Conservation (phyloP, 2,113 vertebrate species). For the Sciurus niger region DNA sequence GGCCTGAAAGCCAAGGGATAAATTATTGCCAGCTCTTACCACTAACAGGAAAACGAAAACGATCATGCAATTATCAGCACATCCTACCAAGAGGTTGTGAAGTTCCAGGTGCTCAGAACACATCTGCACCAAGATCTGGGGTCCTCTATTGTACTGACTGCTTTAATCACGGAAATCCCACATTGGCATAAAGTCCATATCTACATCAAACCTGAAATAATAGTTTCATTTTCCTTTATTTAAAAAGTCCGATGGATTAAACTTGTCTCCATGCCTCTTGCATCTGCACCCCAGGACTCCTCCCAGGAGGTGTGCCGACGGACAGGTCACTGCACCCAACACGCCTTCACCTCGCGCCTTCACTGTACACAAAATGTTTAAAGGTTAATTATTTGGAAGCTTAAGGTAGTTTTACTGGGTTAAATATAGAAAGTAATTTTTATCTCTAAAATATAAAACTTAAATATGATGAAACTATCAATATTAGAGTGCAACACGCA, state of each 20-base stretch:
- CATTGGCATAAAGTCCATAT: background rate
- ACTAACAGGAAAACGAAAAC: slow-evolving; percentile 15
- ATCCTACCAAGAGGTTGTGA: background rate
- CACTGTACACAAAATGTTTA: slow-evolving; percentile 12
- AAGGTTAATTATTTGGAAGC: slow-evolving; percentile 39
- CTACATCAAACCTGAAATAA: background rate
- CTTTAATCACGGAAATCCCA: slow-evolving; percentile 43
- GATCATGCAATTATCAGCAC: background rate
- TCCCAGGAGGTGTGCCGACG: background rate
- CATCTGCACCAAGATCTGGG: background rate
- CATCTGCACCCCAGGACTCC: background rate
- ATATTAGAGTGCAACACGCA: background rate
- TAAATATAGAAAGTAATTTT: background rate
- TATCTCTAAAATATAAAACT: slow-evolving; percentile 26
- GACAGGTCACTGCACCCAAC: background rate
- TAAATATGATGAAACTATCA: background rate
- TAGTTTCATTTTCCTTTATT: slow-evolving; percentile 53
- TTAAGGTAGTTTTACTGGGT: background rate
- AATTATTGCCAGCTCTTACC: slow-evolving; percentile 78
- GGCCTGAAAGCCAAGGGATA: slow-evolving; percentile 65
- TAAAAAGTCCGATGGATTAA: background rate
- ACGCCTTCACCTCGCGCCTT: slow-evolving; percentile 14
- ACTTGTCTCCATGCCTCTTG: background rate
- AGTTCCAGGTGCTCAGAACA: accelerated
- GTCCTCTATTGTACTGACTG: background rate